Conservation (phyloP, 2,888 invertebrate species). For the Aporophyla nigra region DNA sequence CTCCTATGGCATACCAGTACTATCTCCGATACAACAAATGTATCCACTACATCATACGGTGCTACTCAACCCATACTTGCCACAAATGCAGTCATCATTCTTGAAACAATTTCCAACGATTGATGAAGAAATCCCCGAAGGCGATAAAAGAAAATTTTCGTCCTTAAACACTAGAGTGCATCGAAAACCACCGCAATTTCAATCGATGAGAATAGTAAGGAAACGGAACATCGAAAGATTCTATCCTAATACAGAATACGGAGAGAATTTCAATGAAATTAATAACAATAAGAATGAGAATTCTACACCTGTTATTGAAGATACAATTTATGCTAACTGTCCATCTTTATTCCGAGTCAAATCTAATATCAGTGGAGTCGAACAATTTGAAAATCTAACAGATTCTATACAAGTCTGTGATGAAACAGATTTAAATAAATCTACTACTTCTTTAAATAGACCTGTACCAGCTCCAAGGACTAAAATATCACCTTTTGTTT, state of each 20-base stretch:
- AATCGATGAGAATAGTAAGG: conserved; percentile 87
- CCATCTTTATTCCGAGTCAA: conserved; percentile 81
- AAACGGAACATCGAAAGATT: conserved; percentile 89
- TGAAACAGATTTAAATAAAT: conserved; percentile 81
- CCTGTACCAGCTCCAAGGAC: conserved; percentile 92
- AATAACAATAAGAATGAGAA: conserved; percentile 84
- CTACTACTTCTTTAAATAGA: conserved; percentile 89
- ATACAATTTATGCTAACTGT: conserved; percentile 87
- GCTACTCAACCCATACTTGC: conserved; percentile 84
- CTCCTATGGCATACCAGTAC: conserved; percentile 82
- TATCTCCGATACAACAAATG: conserved; percentile 87
- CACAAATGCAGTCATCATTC: conserved; percentile 85
- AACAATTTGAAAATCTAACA: conserved; percentile 92
- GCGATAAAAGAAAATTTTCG: conserved; percentile 84
- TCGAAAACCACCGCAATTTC: conserved; percentile 84
- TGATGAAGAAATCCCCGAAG: conserved; percentile 81
- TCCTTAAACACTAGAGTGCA: conserved; percentile 85
- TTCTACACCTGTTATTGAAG: conserved; percentile 75
- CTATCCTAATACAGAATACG: conserved; percentile 88
- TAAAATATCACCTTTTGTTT: conserved; percentile 81
- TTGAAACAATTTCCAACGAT: conserved; percentile 86
- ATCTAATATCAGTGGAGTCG: conserved; percentile 84
- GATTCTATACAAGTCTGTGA: conserved; percentile 93
- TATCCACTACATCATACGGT: conserved; percentile 87
- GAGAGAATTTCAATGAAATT: conserved; percentile 87